A percentile compares a stretch with the other conserved stretches of the same genome.
Conservation (phyloP, 2,113 vertebrate genomes). For the Coracopsis vasa region DNA sequence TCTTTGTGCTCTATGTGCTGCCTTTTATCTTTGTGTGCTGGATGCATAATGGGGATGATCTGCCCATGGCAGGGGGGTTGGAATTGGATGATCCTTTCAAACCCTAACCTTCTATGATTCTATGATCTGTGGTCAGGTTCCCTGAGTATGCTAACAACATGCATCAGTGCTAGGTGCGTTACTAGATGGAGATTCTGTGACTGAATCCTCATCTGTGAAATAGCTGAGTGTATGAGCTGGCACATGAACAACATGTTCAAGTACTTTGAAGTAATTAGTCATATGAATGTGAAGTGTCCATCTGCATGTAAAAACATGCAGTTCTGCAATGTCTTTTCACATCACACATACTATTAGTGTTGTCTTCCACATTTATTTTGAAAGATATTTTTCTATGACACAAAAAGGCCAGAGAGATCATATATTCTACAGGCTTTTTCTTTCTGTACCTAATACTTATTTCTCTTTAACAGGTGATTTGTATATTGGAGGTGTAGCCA, state of each 20-base stretch:
- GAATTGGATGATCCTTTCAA: background rate
- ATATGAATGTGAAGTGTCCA: background rate
- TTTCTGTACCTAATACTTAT: background rate
- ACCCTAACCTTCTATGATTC: background rate
- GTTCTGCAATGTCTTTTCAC: background rate
- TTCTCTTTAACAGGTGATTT: conserved; percentile 84
- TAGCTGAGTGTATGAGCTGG: accelerated
- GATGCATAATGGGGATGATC: too few relatives aligned
- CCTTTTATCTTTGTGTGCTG: background rate
- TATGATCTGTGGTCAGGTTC: background rate
- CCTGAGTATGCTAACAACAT: background rate
- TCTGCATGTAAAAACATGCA: background rate
- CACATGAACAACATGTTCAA: background rate
- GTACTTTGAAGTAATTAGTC: background rate
- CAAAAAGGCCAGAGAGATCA: background rate
- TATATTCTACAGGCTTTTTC: background rate
- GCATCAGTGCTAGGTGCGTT: background rate
- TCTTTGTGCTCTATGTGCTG: background rate
- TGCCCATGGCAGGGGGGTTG: background rate
- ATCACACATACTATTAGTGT: background rate
- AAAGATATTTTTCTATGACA: background rate
- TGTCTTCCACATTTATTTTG: background rate
- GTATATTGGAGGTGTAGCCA: conserved; percentile 92
- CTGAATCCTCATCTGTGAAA: background rate
- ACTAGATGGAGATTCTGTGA: background rate